Percentiles rank a stretch among this genome's conserved stretches.
These are phyloP conservation scores for Stylophora pistillata DNA, from an alignment of 64 coral and sea anemone genomes.

Conservation along the genomic window DNA sequence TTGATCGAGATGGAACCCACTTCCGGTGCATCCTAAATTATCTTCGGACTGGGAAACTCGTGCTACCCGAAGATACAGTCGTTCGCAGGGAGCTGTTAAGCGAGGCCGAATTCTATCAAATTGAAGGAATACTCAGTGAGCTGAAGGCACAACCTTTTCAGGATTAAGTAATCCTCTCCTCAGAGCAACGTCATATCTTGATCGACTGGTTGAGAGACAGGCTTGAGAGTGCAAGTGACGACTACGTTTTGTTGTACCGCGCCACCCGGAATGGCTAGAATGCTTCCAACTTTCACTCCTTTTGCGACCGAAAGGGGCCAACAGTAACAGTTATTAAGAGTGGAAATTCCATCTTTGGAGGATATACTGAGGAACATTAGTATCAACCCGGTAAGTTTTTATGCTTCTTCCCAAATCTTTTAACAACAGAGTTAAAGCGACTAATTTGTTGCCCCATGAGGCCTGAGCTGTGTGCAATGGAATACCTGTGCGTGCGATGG, in stretches of 20 bases:
- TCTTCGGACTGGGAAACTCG: too few species aligned
- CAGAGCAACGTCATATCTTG: background rate
- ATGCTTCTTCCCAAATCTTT: too few species aligned
- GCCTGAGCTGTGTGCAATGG: too few species aligned
- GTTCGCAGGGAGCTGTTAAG: background rate
- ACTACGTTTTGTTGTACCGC: background rate
- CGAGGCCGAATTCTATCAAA: slow-evolving; percentile 40
- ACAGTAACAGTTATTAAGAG: background rate
- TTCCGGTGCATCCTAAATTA: too few species aligned
- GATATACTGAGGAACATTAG: background rate
- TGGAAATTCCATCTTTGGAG: slow-evolving; percentile 7
- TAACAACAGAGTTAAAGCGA: too few species aligned
- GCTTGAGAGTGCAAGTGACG: background rate
- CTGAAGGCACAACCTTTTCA: background rate
- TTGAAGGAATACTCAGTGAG: background rate
- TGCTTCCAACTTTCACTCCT: background rate
- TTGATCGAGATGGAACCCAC: too few species aligned
- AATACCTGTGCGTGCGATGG: too few species aligned
- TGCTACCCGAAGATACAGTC: slow-evolving; percentile 2
- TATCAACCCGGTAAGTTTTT: too few species aligned
- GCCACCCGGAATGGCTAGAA: background rate
- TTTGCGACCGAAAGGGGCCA: background rate
- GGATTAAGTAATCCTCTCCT: background rate
- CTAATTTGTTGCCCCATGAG: too few species aligned
- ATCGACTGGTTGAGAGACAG: background rate